Percentiles rank a stretch among this genome's conserved stretches.
These are phyloP conservation scores for Xestia xanthographa DNA, from an alignment of 2,888 invertebrate genomes.

Conservation along the genomic window DNA sequence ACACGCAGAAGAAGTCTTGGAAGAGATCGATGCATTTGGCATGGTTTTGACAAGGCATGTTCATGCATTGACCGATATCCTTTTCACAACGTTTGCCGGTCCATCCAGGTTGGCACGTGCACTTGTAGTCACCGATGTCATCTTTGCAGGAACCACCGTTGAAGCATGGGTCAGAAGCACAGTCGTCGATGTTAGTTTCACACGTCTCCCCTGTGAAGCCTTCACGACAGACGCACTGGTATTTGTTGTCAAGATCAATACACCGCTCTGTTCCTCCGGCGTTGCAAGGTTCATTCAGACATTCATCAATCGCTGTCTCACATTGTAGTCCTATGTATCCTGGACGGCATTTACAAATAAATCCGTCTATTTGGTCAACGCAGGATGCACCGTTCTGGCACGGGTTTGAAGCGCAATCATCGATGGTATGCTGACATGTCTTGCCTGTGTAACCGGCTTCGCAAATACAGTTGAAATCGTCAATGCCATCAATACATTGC, in stretches of 20 bases:
- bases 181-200: conserved; percentile 96
- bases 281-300: conserved; percentile 97
- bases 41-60: conserved; percentile 97
- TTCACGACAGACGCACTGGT: conserved; percentile 96
- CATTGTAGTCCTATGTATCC: conserved; percentile 98
- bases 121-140: conserved; percentile 95
- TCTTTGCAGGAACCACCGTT: conserved; percentile 97
- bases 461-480: conserved; percentile 96
- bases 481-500: conserved; percentile 96
- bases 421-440: conserved; percentile 97
- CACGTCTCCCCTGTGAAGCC: conserved; percentile 96
- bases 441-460: conserved; percentile 98
- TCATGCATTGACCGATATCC: conserved; percentile 96
- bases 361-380: conserved; percentile 96
- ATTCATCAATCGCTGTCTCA: conserved; percentile 98
- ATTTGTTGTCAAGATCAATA: conserved; percentile 96
- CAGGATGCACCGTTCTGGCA: conserved; percentile 98
- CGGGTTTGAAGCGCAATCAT: conserved; percentile 97
- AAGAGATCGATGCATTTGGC: conserved; percentile 97
- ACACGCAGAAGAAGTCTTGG: conserved; percentile 97
- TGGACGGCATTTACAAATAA: conserved; percentile 97
- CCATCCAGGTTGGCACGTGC: conserved; percentile 96
- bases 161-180: conserved; percentile 95
- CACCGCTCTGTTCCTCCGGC: conserved; percentile 97
- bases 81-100: conserved; percentile 95